These are phyloP conservation scores for Spinibarbus caldwelli DNA, from an alignment of 2,797 vertebrate genomes.

Conservation along the genomic window DNA sequence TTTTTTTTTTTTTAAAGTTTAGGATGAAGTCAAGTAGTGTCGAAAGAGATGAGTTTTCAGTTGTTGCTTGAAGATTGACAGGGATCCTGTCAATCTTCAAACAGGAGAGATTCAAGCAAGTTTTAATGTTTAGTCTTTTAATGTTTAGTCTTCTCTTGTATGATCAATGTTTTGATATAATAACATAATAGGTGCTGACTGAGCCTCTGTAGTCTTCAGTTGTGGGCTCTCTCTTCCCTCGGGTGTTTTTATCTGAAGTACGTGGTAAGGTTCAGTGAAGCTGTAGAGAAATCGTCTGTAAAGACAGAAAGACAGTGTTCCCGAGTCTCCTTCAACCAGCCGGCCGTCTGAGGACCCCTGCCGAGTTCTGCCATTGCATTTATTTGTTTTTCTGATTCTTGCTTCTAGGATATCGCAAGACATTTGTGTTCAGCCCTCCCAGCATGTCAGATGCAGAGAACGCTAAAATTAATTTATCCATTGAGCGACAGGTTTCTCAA, in stretches of 20 bases:
- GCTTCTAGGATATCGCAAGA: slow-evolving; percentile 52
- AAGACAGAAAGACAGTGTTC: not conserved
- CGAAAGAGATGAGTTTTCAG: too few relatives aligned
- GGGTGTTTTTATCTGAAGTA: not conserved
- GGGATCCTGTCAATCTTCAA: too few relatives aligned
- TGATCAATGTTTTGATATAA: not conserved
- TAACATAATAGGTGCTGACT: not conserved
- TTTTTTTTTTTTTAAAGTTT: too few relatives aligned
- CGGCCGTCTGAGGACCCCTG: not conserved
- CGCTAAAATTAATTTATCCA: slow-evolving; percentile 44
- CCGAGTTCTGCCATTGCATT: slow-evolving; percentile 39
- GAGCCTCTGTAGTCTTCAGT: not conserved
- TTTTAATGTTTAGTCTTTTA: too few relatives aligned
- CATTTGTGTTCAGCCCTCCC: slow-evolving; percentile 27
- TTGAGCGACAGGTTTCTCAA: slow-evolving; percentile 48
- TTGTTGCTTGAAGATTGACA: too few relatives aligned
- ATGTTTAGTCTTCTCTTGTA: not conserved
- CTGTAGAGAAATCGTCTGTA: not conserved
- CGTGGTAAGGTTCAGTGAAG: not conserved
- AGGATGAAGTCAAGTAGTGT: too few relatives aligned
- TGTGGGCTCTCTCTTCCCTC: not conserved
- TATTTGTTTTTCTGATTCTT: slow-evolving; percentile 58
- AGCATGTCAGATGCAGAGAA: not conserved
- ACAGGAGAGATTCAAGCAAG: too few relatives aligned
- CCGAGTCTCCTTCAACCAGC: not conserved